These are phyloP conservation scores for Hapalemur alaotrensis DNA, from an alignment of 2,797 vertebrate genomes.

Conservation along the genomic window DNA sequence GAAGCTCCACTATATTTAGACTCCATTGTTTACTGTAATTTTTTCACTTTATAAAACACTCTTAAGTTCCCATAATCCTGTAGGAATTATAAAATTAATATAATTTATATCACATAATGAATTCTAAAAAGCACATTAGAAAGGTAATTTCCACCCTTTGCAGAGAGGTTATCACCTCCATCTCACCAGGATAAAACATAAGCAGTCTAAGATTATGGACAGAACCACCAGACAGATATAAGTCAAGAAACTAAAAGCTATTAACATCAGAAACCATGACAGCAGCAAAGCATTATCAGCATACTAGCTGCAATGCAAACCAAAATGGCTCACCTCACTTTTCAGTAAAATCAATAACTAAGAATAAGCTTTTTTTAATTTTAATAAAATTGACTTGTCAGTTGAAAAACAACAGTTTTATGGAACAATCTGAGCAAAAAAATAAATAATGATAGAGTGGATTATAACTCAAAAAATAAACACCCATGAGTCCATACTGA, in stretches of 20 bases:
- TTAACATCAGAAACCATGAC: not conserved
- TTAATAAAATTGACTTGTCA: slow-evolving; percentile 34
- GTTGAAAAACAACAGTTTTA: slow-evolving; percentile 25
- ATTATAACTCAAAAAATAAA: slow-evolving; percentile 27
- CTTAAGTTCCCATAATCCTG: slow-evolving; percentile 23
- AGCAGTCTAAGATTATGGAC: slow-evolving; percentile 43
- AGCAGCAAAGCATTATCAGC: slow-evolving; percentile 15
- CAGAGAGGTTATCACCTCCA: slow-evolving; percentile 33
- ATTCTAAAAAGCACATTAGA: slow-evolving; percentile 50
- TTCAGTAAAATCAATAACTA: slow-evolving; percentile 29
- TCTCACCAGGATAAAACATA: slow-evolving; percentile 40
- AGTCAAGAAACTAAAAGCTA: slow-evolving; percentile 54
- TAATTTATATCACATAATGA: slow-evolving; percentile 60
- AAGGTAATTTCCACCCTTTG: slow-evolving; percentile 45
- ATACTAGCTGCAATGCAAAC: not conserved
- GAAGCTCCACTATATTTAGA: not conserved
- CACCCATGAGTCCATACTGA: not conserved
- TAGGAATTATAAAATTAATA: slow-evolving; percentile 49
- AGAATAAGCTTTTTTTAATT: slow-evolving; percentile 29
- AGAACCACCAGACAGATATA: slow-evolving; percentile 32
- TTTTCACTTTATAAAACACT: slow-evolving; percentile 53
- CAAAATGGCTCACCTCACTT: slow-evolving; percentile 15
- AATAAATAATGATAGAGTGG: slow-evolving; percentile 2
- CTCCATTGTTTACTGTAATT: slow-evolving; percentile 1
- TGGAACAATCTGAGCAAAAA: slow-evolving; percentile 6